These are phyloP conservation scores for Apeira syringaria DNA, from an alignment of 2,888 invertebrate genomes.

Conservation along the genomic window DNA sequence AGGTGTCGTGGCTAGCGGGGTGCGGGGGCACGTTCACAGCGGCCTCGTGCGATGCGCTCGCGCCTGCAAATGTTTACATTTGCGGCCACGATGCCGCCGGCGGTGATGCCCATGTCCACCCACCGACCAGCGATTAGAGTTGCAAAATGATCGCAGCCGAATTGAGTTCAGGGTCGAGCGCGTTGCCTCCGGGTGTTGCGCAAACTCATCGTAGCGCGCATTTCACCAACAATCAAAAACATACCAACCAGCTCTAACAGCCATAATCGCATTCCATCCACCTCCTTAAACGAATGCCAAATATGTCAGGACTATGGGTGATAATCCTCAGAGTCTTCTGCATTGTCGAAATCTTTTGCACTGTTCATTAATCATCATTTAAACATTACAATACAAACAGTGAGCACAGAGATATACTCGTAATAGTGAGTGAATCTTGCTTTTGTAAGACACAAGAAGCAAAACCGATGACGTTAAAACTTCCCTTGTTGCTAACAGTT, in stretches of 20 bases:
- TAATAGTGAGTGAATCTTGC: too few relatives aligned
- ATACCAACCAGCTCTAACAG: conserved; percentile 19
- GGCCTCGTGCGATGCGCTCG: conserved; percentile 70
- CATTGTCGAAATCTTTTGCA: too few relatives aligned
- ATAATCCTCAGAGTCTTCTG: too few relatives aligned
- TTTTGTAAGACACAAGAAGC: too few relatives aligned
- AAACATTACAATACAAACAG: too few relatives aligned
- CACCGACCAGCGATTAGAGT: conserved; percentile 68
- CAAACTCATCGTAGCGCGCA: conserved; percentile 48
- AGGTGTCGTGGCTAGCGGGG: conserved; percentile 30
- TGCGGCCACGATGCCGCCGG: conserved; percentile 61
- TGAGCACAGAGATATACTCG: too few relatives aligned
- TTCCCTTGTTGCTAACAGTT: too few relatives aligned
- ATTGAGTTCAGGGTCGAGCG: conserved; percentile 80
- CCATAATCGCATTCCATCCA: conserved; percentile 12
- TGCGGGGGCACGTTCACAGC: conserved; percentile 59
- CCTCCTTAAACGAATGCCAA: too few relatives aligned
- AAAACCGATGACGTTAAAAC: too few relatives aligned
- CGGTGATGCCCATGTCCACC: conserved; percentile 59
- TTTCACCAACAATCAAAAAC: conserved; percentile 45
- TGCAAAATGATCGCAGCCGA: conserved; percentile 78
- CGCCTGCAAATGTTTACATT: conserved; percentile 83
- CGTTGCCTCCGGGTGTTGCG: conserved; percentile 79
- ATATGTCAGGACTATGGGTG: too few relatives aligned
- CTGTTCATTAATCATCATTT: too few relatives aligned